Evolutionary conservation across 1,140 invertebrate species (phyloP).

Genomic region (Eciton burchellii): DNA sequence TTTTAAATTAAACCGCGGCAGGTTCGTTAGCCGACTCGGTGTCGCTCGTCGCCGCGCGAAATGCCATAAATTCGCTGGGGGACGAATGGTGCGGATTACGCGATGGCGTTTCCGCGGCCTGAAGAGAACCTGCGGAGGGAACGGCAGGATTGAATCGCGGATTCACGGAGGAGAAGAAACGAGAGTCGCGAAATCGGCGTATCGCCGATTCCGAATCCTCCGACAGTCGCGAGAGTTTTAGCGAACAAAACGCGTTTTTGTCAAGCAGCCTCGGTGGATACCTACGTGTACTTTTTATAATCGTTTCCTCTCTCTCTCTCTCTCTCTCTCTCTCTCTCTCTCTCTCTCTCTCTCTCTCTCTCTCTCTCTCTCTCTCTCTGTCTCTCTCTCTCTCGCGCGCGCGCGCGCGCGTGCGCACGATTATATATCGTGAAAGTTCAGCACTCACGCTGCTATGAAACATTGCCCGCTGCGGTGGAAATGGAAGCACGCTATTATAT

Average conservation of each 20-base stretch:
- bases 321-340: no score
- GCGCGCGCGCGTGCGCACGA: no score
- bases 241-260: constrained; percentile 8
- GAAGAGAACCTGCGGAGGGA: constrained; percentile 4
- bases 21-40: constrained; percentile 74
- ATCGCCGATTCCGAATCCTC: constrained; percentile 1
- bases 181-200: constrained; percentile 10
- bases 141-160: constrained; percentile 38
- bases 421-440: constrained; percentile 31
- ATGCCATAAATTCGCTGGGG: constrained; percentile 72
- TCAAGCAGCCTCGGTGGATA: background rate
- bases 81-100: constrained; percentile 66
- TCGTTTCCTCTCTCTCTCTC: background rate
- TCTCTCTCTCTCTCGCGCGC: background rate
- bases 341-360: background rate
- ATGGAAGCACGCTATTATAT: constrained; percentile 12
- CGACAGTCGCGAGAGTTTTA: background rate
- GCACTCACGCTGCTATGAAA: background rate
- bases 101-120: constrained; percentile 36
- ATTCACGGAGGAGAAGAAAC: constrained; percentile 7
- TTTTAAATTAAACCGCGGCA: constrained; percentile 80
- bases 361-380: background rate
- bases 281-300: background rate
- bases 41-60: constrained; percentile 67
- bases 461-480: constrained; percentile 4